Evolutionary conservation across 2,797 vertebrate species (phyloP).

Genomic region (Limnodromus scolopaceus): DNA sequence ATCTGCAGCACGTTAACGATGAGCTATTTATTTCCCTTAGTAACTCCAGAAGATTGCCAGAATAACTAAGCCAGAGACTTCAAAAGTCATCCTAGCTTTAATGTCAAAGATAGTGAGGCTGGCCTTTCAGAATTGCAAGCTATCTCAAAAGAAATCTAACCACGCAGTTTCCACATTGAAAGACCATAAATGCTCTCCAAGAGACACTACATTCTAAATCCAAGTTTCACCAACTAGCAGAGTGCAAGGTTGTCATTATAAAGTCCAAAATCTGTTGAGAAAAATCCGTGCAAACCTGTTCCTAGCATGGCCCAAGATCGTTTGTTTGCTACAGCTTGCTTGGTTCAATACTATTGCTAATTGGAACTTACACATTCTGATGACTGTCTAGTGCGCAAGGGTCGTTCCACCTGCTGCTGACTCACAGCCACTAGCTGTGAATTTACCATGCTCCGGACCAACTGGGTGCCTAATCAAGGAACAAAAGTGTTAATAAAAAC

Average conservation of each 20-base stretch:
- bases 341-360: not conserved
- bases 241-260: not conserved
- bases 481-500: not conserved
- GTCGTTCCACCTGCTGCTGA: constrained; percentile 81
- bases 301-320: not conserved
- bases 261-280: not conserved
- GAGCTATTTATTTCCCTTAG: not conserved
- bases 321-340: not conserved
- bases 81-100: not conserved
- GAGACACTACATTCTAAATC: not conserved
- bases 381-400: constrained; percentile 86
- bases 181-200: not conserved
- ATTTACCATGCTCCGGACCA: constrained; percentile 86
- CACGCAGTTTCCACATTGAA: not conserved
- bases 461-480: constrained; percentile 83
- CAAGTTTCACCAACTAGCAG: not conserved
- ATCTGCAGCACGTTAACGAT: not conserved
- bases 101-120: not conserved
- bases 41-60: not conserved
- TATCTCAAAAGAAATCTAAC: not conserved
- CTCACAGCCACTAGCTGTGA: constrained; percentile 86
- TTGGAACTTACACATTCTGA: constrained; percentile 93
- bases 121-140: not conserved
- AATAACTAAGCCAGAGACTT: not conserved
- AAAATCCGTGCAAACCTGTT: not conserved